These are phyloP conservation scores for Hycleus cichorii DNA, from an alignment of 1,140 invertebrate species.

Conservation along the genomic window DNA sequence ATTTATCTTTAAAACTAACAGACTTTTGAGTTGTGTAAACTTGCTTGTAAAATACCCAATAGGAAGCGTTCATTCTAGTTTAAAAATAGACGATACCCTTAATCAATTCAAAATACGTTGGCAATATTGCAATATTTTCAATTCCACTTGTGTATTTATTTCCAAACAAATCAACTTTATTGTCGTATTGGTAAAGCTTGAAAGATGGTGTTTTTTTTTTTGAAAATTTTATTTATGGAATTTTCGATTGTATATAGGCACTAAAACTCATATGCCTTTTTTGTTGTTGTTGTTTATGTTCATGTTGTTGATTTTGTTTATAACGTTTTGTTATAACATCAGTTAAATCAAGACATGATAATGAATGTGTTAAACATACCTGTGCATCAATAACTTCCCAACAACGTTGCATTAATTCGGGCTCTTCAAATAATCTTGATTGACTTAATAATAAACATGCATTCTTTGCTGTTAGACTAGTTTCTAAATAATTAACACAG, in stretches of 20 bases:
- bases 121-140: too few relatives aligned
- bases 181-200: not conserved
- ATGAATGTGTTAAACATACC: conserved; percentile 50
- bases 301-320: not conserved
- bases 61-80: too few relatives aligned
- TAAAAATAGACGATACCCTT: too few relatives aligned
- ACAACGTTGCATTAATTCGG: conserved; percentile 85
- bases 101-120: too few relatives aligned
- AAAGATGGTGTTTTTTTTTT: not conserved
- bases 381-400: conserved; percentile 93
- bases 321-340: conserved; percentile 9
- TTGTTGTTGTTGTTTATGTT: conserved; percentile 3
- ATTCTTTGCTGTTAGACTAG: conserved; percentile 86
- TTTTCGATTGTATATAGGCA: conserved; percentile 17
- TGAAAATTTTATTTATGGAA: conserved; percentile 9
- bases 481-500: conserved; percentile 87
- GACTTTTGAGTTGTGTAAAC: too few relatives aligned
- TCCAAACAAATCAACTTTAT: not conserved
- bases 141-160: too few relatives aligned
- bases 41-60: too few relatives aligned
- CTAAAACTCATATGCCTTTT: conserved; percentile 34
- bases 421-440: conserved; percentile 84
- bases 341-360: conserved; percentile 34
- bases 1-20: too few relatives aligned
- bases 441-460: conserved; percentile 86